Evolutionary conservation across 2,888 invertebrate species (phyloP).

Genomic region (Athalia circularis): DNA sequence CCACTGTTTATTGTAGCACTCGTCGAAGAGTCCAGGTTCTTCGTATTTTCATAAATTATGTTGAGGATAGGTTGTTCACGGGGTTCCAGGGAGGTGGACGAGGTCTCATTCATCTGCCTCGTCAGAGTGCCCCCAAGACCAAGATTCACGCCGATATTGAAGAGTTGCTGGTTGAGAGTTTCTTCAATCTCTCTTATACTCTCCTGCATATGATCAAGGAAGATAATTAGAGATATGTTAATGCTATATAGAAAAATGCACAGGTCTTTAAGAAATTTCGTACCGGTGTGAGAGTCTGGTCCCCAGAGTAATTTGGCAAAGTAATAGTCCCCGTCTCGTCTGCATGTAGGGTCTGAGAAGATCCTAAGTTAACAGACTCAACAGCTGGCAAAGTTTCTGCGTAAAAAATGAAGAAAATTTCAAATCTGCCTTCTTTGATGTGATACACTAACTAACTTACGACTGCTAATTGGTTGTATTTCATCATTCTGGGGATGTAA

Average conservation of each 20-base stretch:
- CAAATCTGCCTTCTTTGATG: not conserved
- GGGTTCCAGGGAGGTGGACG: constrained; percentile 45
- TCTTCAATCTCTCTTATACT: constrained; percentile 72
- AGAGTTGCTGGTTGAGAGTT: constrained; percentile 71
- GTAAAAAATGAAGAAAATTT: not conserved
- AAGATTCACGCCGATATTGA: constrained; percentile 67
- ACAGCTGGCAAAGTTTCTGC: constrained; percentile 60
- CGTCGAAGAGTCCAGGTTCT: constrained; percentile 57
- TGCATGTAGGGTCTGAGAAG: constrained; percentile 69
- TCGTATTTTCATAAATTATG: constrained; percentile 65
- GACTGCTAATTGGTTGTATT: constrained; percentile 52
- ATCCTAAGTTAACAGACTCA: constrained; percentile 58
- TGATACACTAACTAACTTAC: constrained; percentile 52
- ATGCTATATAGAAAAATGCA: not conserved
- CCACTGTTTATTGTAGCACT: constrained; percentile 53
- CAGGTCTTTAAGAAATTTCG: constrained; percentile 43
- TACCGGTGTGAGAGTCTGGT: constrained; percentile 71
- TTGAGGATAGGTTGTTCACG: constrained; percentile 61
- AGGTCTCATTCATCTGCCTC: constrained; percentile 53
- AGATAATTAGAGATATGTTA: not conserved
- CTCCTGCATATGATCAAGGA: constrained; percentile 61
- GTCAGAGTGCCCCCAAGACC: constrained; percentile 56
- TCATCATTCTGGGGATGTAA: constrained; percentile 51
- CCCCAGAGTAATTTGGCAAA: constrained; percentile 67
- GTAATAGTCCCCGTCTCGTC: constrained; percentile 72